phyloP scores from a whole-genome alignment of 1,140 invertebrate species.

The Plectus sambesii region DNA sequence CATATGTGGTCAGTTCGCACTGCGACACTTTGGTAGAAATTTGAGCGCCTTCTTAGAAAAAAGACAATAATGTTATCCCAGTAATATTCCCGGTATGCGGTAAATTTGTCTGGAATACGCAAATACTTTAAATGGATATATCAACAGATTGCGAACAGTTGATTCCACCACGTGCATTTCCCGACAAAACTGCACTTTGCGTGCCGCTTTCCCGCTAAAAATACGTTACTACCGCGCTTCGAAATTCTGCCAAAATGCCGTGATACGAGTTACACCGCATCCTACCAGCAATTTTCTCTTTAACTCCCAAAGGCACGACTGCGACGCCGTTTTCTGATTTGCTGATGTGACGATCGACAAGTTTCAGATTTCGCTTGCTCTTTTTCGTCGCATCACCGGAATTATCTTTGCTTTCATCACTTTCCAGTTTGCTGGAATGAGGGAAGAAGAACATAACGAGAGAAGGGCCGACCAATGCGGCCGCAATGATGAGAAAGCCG shows the following conservation, averaged over 20 bases:
- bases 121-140: too few relatives aligned
- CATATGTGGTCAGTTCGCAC: too few relatives aligned
- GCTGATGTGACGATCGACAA: constrained; percentile 23
- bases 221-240: too few relatives aligned
- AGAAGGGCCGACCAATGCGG: constrained; percentile 24
- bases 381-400: constrained; percentile 8
- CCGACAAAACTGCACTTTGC: constrained; percentile 1
- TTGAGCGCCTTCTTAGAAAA: constrained; percentile 21
- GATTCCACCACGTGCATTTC: too few relatives aligned
- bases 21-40: constrained; percentile 13
- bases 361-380: constrained; percentile 15
- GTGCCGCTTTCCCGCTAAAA: too few relatives aligned
- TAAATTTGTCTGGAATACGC: too few relatives aligned
- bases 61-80: too few relatives aligned
- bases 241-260: too few relatives aligned
- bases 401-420: constrained; percentile 17
- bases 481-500: constrained; percentile 29
- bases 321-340: constrained; percentile 20
- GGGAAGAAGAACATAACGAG: constrained; percentile 22
- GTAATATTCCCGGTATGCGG: too few relatives aligned
- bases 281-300: constrained; percentile 20
- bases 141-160: too few relatives aligned
- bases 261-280: neutral
- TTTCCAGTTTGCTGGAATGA: constrained; percentile 13
- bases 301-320: constrained; percentile 15